Evolutionary conservation across 2,888 invertebrate genomes (phyloP).

Genomic region (Ophion slaviceki): DNA sequence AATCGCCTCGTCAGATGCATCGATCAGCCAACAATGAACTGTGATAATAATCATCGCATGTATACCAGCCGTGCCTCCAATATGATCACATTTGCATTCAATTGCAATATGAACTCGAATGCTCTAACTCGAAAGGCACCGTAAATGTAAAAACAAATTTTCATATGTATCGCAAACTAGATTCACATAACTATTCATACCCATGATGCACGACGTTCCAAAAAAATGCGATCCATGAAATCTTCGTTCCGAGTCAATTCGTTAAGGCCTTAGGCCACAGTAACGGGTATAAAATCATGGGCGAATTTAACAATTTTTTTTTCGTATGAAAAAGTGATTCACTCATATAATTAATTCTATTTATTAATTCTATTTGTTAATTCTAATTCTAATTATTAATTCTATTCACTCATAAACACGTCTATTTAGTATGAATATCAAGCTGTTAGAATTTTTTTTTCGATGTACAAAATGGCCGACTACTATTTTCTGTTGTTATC

Average conservation of each 20-base stretch:
- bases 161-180: not conserved
- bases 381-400: no score
- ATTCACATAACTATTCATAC: constrained; percentile 16
- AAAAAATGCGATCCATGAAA: not conserved
- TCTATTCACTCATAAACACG: no score
- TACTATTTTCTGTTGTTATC: no score
- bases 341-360: no score
- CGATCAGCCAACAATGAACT: constrained; percentile 64
- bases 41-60: constrained; percentile 60
- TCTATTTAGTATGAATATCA: no score
- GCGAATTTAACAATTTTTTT: no score
- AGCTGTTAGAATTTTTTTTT: no score
- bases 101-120: constrained; percentile 39
- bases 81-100: constrained; percentile 36
- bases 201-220: constrained; percentile 16
- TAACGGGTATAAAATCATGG: no score
- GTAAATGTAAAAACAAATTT: constrained; percentile 6
- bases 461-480: no score
- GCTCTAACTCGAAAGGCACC: not conserved
- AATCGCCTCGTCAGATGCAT: constrained; percentile 59
- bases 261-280: not conserved
- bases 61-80: constrained; percentile 30
- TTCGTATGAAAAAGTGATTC: no score
- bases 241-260: not conserved
- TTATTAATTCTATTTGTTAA: no score